phyloP scores from a whole-genome alignment of 2,888 invertebrate species.

The Embidobia sp. region DNA sequence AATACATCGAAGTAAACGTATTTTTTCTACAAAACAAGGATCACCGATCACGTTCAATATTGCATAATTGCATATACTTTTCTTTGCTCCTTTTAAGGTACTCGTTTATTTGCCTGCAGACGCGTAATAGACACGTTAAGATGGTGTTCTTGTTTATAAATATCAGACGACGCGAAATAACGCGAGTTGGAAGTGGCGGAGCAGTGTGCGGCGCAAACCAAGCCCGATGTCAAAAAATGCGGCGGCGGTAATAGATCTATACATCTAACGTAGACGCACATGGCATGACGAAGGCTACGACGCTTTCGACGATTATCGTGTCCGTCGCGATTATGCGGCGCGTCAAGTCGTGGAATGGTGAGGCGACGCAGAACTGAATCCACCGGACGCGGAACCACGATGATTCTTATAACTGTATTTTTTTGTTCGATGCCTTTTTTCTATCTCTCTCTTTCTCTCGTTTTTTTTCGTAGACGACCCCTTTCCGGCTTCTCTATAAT shows the following conservation, averaged over 20 bases:
- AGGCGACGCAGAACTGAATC: conserved; percentile 60
- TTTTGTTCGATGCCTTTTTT: conserved; percentile 45
- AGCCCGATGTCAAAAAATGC: conserved; percentile 37
- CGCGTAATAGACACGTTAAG: conserved; percentile 34
- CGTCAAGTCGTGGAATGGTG: conserved; percentile 72
- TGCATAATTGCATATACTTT: too few relatives aligned
- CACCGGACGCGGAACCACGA: conserved; percentile 67
- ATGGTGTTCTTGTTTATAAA: conserved; percentile 35
- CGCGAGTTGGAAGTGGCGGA: conserved; percentile 37
- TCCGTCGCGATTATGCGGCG: conserved; percentile 79
- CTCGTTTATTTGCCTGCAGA: too few relatives aligned
- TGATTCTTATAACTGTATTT: conserved; percentile 78
- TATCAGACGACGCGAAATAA: conserved; percentile 30
- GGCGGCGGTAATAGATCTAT: conserved; percentile 64
- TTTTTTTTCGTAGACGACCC: conserved; percentile 73
- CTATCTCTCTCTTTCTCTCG: conserved; percentile 4
- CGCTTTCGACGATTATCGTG: conserved; percentile 78
- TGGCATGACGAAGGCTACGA: conserved; percentile 74
- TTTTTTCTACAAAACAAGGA: too few relatives aligned
- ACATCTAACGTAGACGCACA: conserved; percentile 67
- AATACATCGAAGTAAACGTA: too few relatives aligned
- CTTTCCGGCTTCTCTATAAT: conserved; percentile 77
- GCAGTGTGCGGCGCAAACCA: conserved; percentile 29
- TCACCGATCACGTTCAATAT: too few relatives aligned
- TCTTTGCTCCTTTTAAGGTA: too few relatives aligned